Evolutionary conservation across 2,888 invertebrate genomes (phyloP), one percentile per base, ranked within the genome.

Genomic region (Empis livida): DNA sequence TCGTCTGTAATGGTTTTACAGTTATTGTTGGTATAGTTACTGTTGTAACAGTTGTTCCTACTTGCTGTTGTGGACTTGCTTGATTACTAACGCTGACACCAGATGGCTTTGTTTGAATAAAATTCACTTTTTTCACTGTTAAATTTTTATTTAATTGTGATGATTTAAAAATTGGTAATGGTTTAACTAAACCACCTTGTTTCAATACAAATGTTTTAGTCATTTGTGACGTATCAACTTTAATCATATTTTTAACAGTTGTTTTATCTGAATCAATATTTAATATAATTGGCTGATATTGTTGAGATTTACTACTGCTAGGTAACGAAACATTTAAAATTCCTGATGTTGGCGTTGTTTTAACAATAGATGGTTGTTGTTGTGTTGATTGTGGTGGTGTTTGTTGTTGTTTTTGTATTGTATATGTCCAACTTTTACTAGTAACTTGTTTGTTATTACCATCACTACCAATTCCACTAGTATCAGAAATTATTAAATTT

Each of bases 61-160:
- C 5, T 35, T 35, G 35, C 5, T 35, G 35, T 35, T 35, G n/a
- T 35, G 13, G 35, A 13, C 35, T 35, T 35, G 35, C 10, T 35
- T 35, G 35, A 35, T 35, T 35, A 35, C 2, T n/a, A 35, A n/a
- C 8, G 1, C n/a, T 13, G 32, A 13, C n/a, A n/a, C 13, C 35
- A n/a, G 35, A 35, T 13, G 35, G 13, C n/a, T 35, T 35, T 35
- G 35, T 35, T 35, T 35, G 57, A 15, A 60, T 52, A 10, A 59
- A 47, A 44, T 61, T 62, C 39, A 63, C 51, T 49, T 63, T 62
- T 10, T 61, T 57, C 4, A 64, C 60, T 13, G 63, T 62, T 20
- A 64, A 45, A 53, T 59, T 63, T 9, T 61, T 59, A 55, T 62
- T 62, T 10, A 63, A 42, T 23, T 62, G 44, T 45, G 59, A 56